Conservation (phyloP, 2,113 vertebrate species). For the Trachemys scripta region DNA sequence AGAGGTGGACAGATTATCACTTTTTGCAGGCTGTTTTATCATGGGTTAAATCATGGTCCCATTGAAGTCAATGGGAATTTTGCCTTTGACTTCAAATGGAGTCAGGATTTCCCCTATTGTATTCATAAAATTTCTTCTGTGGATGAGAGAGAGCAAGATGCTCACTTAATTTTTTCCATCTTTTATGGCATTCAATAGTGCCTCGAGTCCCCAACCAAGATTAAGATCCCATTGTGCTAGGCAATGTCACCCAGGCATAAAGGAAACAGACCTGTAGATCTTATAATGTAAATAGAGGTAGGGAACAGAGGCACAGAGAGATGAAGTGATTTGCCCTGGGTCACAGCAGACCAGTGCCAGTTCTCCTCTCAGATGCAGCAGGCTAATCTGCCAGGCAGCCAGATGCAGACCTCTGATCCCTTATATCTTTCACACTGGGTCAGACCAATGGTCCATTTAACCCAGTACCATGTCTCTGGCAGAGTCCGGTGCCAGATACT, state of each 20-base stretch:
- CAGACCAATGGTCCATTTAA: not conserved
- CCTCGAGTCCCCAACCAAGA: not conserved
- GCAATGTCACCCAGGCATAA: not conserved
- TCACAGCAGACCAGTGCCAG: not conserved
- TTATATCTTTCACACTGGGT: not conserved
- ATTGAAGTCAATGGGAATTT: not conserved
- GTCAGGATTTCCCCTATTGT: not conserved
- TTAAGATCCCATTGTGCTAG: not conserved
- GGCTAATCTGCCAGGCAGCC: not conserved
- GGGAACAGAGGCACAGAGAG: not conserved
- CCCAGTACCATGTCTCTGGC: not conserved
- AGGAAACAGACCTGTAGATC: not conserved
- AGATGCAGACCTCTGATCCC: not conserved
- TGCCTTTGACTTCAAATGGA: not conserved
- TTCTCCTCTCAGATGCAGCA: not conserved
- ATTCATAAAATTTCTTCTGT: not conserved
- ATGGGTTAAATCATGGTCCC: not conserved
- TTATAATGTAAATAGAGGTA: not conserved
- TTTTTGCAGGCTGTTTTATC: not conserved
- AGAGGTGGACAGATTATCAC: constrained; percentile 12
- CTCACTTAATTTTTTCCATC: not conserved
- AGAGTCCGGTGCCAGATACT: not conserved
- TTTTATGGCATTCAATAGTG: not conserved
- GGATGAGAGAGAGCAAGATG: not conserved
- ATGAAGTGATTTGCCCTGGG: not conserved